These are phyloP conservation scores for Neelides sp. DNA, from an alignment of 1,140 invertebrate species.

Conservation along the genomic window DNA sequence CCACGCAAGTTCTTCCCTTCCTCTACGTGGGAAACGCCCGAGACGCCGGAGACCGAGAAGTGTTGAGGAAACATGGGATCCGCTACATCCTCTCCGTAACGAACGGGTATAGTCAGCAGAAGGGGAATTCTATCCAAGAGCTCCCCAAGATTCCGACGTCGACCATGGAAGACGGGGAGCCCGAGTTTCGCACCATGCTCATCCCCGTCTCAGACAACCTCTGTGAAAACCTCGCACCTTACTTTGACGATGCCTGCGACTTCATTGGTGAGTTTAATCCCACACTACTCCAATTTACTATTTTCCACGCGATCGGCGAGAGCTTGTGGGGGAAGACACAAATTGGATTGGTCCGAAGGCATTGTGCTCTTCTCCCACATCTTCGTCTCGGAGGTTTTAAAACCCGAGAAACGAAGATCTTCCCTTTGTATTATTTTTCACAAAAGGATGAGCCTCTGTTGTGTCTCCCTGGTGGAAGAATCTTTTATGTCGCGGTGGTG, in stretches of 20 bases:
- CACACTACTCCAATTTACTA: no score
- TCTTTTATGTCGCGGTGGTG: no score
- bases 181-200: constrained; percentile 27
- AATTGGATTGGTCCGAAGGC: no score
- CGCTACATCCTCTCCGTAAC: constrained; percentile 72
- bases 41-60: constrained; percentile 61
- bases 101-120: constrained; percentile 28
- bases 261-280: constrained; percentile 65
- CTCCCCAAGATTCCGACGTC: neutral
- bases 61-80: constrained; percentile 52
- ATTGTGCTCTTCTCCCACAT: no score
- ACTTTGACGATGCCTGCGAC: constrained; percentile 78
- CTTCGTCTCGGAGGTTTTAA: no score
- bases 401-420: no score
- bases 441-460: no score
- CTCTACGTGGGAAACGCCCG: constrained; percentile 73
- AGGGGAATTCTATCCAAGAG: neutral
- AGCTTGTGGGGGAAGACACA: no score
- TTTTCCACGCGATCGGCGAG: no score
- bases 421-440: no score
- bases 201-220: constrained; percentile 51
- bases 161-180: constrained; percentile 3
- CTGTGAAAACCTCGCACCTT: constrained; percentile 80
- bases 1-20: constrained; percentile 60
- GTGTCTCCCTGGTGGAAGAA: no score